Base-by-base conservation (phyloP, 2,113 vertebrate genomes). In the Myotis yumanensis region DNA sequence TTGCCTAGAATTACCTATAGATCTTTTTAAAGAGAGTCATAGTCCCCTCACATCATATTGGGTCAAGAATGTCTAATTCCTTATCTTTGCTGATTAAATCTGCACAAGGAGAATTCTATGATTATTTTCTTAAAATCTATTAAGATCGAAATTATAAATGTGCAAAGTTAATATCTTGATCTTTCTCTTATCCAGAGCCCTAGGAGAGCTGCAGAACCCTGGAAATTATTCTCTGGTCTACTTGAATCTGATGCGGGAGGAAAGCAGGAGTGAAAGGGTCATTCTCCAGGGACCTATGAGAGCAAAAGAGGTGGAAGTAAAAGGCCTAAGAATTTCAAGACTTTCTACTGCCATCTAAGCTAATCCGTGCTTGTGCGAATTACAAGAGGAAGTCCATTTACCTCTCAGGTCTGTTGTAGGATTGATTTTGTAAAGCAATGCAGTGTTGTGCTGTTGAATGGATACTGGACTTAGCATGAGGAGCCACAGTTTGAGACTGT, bases 391-490 rank as follows among this genome's bases (percentile, higher is more conserved):
- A 92, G 52, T 69, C 11, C 4, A 79, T 89, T 92, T 79, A 82
- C 72, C 89, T 94, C 80, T 89, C 94, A 90, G 75, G 96, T 95
- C 92, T 97, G 96, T 97, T 96, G 94, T 94, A 96, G 96, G 96
- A 94, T 95, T 95, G 95, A 84, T 73, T 95, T 87, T 90, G 35
- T 79, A 80, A 80, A 88, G 77, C 23, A 66, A 22, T 52, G 28
- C n/a, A 35, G 48, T 66, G 32, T 20, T 73, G 37, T 52, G 43
- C 81, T 82, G 32, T 89, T 76, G 81, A 82, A 89, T 77, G 81
- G 37, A 35, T 82, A 28, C 66, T 52, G 77, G 48, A 89, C 72
- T 88, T 85, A 64, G 75, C 69, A 68, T 77, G 71, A 69, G 72
- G 46, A 87, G 69, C 18, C 84, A 85, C 51, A 3, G 18, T 77